phyloP scores from a whole-genome alignment of 2,113 vertebrate genomes.

The Ochotona curzoniae region DNA sequence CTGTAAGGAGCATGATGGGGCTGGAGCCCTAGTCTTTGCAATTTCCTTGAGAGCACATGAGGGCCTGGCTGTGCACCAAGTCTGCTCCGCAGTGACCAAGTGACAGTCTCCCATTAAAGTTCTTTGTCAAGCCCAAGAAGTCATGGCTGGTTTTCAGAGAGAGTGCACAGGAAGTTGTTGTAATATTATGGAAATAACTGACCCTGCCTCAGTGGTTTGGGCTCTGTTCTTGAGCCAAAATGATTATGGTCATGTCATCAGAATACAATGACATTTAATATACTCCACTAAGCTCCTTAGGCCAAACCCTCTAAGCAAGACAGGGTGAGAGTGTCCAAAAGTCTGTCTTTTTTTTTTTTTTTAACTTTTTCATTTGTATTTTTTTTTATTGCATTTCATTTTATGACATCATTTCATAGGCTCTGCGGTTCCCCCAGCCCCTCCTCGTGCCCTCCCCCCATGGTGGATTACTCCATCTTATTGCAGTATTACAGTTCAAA shows the following conservation, averaged over 20 bases:
- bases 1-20: not conserved
- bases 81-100: not conserved
- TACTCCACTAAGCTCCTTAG: not conserved
- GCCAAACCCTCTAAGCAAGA: not conserved
- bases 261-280: not conserved
- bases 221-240: conserved; percentile 12
- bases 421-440: too few relatives aligned
- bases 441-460: too few relatives aligned
- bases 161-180: not conserved
- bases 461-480: too few relatives aligned
- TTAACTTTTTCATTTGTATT: too few relatives aligned
- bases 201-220: not conserved
- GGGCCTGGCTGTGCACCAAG: not conserved
- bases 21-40: not conserved
- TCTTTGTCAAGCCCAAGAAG: not conserved
- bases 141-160: too few relatives aligned
- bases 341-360: too few relatives aligned
- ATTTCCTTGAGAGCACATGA: not conserved
- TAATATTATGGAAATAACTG: not conserved
- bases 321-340: not conserved
- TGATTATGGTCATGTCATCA: not conserved
- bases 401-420: too few relatives aligned
- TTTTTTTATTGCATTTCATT: too few relatives aligned
- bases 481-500: too few relatives aligned
- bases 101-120: not conserved